Percentiles rank a stretch among this genome's conserved stretches.
phyloP scores from a whole-genome alignment of 2,113 vertebrate species.

The Potamarius usumacintae region DNA sequence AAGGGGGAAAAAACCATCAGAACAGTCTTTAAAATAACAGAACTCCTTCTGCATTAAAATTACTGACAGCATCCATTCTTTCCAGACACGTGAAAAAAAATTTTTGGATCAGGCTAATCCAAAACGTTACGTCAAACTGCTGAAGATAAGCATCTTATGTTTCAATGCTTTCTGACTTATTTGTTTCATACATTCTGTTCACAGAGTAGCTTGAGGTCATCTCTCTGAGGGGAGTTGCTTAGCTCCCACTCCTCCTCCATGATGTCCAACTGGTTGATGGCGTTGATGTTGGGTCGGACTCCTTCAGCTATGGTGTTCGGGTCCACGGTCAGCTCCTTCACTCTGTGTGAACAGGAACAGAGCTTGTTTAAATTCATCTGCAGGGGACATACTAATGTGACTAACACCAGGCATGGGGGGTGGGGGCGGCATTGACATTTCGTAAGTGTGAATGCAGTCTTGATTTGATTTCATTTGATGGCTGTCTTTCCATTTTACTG shows the following conservation, averaged over 20 bases:
- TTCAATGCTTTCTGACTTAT: not conserved
- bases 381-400: not conserved
- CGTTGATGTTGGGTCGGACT: constrained; percentile 81
- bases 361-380: not conserved
- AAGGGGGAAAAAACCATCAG: not conserved
- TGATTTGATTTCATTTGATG: not conserved
- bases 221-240: constrained; percentile 92
- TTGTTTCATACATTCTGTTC: constrained; percentile 91
- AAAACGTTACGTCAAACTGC: not conserved
- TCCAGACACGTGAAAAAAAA: not conserved
- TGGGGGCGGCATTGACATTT: not conserved
- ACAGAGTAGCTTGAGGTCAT: constrained; percentile 97
- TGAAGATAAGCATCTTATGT: not conserved
- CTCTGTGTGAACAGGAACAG: constrained; percentile 71
- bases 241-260: constrained; percentile 89
- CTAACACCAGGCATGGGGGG: constrained; percentile 39
- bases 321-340: constrained; percentile 94
- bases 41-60: not conserved
- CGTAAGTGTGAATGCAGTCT: not conserved
- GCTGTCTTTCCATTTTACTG: not conserved
- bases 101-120: not conserved
- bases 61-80: not conserved
- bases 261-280: constrained; percentile 86
- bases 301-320: constrained; percentile 81
- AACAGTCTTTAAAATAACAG: not conserved